A percentile compares a stretch with the other conserved stretches of the same genome.
phyloP scores from a whole-genome alignment of 1,140 invertebrate genomes.

The Papilio xuthus region DNA sequence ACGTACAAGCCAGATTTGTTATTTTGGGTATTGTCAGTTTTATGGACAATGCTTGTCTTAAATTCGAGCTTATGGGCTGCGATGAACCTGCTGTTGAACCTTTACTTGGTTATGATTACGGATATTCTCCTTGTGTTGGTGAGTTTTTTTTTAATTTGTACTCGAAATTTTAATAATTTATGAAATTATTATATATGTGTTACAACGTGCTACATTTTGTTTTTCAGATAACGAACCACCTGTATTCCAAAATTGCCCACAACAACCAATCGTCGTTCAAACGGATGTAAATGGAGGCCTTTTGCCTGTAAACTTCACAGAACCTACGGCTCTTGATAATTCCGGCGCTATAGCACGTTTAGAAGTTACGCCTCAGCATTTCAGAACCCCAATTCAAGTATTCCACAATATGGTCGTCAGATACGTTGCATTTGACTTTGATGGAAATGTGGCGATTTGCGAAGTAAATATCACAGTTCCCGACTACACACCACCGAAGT shows the following conservation, averaged over 20 bases:
- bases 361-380: conserved; percentile 95
- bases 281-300: conserved; percentile 93
- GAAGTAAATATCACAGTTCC: conserved; percentile 97
- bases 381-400: conserved; percentile 93
- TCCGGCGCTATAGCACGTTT: conserved; percentile 95
- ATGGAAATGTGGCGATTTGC: conserved; percentile 98
- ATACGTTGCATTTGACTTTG: conserved; percentile 97
- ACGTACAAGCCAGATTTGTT: conserved; percentile 95
- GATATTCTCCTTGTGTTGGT: conserved; percentile 95
- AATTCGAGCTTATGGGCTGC: conserved; percentile 98
- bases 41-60: conserved; percentile 97
- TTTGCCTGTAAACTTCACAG: conserved; percentile 94
- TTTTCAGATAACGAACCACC: conserved; percentile 95
- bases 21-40: conserved; percentile 97
- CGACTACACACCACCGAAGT: conserved; percentile 95
- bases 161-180: background rate
- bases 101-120: conserved; percentile 95
- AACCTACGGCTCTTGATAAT: conserved; percentile 96
- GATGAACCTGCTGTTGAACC: conserved; percentile 90
- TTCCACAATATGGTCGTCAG: conserved; percentile 96
- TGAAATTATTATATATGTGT: no score
- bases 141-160: conserved; percentile 52
- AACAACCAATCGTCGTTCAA: conserved; percentile 94
- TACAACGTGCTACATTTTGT: conserved; percentile 23
- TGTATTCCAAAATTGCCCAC: conserved; percentile 97